These are phyloP conservation scores for Hemicrepidius hirtus DNA, from an alignment of 2,888 invertebrate genomes.

Conservation along the genomic window DNA sequence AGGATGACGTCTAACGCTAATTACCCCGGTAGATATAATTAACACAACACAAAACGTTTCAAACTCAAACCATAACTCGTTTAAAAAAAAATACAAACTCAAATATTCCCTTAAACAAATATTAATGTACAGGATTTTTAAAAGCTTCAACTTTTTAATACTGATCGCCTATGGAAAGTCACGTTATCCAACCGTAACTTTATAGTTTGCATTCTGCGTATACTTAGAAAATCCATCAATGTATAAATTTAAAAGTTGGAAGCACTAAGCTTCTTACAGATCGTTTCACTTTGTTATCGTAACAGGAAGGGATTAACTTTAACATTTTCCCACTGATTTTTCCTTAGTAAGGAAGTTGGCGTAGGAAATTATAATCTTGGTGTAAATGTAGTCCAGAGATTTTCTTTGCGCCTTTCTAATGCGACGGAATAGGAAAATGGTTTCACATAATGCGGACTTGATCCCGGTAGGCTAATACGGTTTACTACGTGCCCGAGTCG, in stretches of 20 bases:
- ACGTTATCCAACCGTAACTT: slow-evolving; percentile 33
- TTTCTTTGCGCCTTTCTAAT: slow-evolving; percentile 14
- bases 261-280: slow-evolving; percentile 40
- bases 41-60: not conserved
- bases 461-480: slow-evolving; percentile 45
- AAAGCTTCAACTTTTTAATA: slow-evolving; percentile 29
- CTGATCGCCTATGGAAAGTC: slow-evolving; percentile 31
- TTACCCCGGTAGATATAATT: not conserved
- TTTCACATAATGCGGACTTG: slow-evolving; percentile 30
- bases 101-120: slow-evolving; percentile 22
- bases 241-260: slow-evolving; percentile 42
- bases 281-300: slow-evolving; percentile 42
- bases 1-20: slow-evolving; percentile 3
- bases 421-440: slow-evolving; percentile 15
- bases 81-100: slow-evolving; percentile 13
- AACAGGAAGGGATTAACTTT: slow-evolving; percentile 35
- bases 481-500: slow-evolving; percentile 47
- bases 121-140: slow-evolving; percentile 35
- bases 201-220: slow-evolving; percentile 40
- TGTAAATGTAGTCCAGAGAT: not conserved
- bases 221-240: slow-evolving; percentile 47
- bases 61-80: too few relatives aligned
- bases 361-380: not conserved
- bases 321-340: slow-evolving; percentile 25
- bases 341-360: not conserved